These are phyloP conservation scores for Myrmecophaga tridactyla DNA, from an alignment of 2,113 vertebrate genomes.

Conservation along the genomic window DNA sequence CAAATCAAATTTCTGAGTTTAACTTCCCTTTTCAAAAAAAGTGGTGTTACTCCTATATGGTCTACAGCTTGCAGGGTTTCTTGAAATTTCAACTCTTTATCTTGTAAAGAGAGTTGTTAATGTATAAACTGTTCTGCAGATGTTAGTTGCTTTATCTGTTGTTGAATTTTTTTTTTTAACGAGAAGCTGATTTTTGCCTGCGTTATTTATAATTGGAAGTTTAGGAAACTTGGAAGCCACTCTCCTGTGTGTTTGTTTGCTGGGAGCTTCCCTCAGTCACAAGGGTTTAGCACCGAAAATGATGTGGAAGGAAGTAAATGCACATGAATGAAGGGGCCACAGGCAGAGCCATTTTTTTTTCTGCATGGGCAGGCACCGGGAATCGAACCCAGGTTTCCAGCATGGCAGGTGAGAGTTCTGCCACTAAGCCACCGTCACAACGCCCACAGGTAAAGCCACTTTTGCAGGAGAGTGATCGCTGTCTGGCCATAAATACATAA, in stretches of 20 bases:
- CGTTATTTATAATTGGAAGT: background rate
- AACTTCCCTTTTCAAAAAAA: background rate
- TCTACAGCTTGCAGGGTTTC: background rate
- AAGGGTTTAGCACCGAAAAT: background rate
- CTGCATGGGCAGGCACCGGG: no score
- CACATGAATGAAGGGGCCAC: background rate
- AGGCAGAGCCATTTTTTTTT: background rate
- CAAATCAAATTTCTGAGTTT: background rate
- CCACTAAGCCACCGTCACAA: no score
- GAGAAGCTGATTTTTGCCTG: background rate
- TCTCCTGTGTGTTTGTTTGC: background rate
- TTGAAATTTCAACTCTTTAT: background rate
- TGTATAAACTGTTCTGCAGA: background rate
- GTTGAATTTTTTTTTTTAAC: background rate
- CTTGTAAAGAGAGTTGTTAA: background rate
- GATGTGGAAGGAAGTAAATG: background rate
- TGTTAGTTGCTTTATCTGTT: conserved; percentile 6
- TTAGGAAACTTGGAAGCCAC: background rate
- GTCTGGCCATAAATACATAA: background rate
- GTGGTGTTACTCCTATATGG: background rate
- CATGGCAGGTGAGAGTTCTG: no score
- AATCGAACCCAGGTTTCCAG: no score
- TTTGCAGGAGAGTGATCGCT: background rate
- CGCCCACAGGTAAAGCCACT: background rate
- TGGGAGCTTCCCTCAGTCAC: background rate